Percentiles rank a stretch among this genome's conserved stretches.
Conservation (phyloP, 2,113 vertebrate genomes). For the Calidris pugnax region DNA sequence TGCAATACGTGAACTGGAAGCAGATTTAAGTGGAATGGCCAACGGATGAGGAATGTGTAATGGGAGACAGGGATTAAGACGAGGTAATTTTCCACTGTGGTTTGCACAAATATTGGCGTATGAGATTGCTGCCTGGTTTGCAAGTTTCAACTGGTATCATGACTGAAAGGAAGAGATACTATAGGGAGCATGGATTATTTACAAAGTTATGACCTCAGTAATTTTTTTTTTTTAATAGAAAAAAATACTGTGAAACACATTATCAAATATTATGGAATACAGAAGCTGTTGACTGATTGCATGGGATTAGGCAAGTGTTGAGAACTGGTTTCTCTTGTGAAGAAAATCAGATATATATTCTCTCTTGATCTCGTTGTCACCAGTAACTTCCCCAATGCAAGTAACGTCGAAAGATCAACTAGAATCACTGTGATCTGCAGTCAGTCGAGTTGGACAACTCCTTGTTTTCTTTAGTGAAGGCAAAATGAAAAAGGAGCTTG, state of each 20-base stretch:
- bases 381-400: background rate
- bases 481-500: background rate
- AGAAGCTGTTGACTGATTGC: background rate
- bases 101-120: background rate
- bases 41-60: background rate
- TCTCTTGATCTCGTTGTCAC: background rate
- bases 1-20: conserved; percentile 1
- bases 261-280: background rate
- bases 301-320: background rate
- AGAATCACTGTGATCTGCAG: background rate
- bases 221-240: background rate
- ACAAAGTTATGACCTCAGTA: background rate
- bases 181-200: background rate
- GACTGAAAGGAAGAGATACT: background rate
- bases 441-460: background rate
- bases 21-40: background rate
- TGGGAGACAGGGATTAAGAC: background rate
- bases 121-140: background rate
- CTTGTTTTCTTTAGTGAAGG: background rate
- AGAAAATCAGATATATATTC: background rate
- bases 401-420: background rate
- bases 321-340: background rate
- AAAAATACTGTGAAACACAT: background rate
- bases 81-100: background rate
- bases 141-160: background rate